Conservation (phyloP, 2,113 vertebrate species). For the Eptesicus fuscus region DNA sequence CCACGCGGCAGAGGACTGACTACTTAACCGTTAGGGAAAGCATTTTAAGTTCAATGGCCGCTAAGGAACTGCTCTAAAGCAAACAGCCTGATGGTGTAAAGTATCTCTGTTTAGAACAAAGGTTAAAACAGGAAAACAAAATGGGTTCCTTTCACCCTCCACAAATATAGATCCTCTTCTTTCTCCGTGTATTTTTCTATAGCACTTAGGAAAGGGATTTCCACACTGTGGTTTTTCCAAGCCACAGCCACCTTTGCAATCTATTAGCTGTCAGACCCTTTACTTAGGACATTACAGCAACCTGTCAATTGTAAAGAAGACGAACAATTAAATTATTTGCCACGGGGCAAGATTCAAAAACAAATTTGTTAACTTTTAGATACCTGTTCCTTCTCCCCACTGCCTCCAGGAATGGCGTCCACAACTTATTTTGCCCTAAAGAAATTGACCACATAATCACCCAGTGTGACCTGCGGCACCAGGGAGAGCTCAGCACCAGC, state of each 20-base stretch:
- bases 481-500: not conserved
- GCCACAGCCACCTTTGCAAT: not conserved
- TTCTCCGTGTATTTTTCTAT: not conserved
- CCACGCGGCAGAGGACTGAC: not conserved
- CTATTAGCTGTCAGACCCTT: not conserved
- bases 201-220: not conserved
- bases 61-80: not conserved
- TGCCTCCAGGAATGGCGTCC: not conserved
- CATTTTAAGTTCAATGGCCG: not conserved
- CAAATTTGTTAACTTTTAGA: not conserved
- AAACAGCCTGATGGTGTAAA: not conserved
- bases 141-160: not conserved
- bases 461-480: rapidly evolving
- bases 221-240: not conserved
- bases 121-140: not conserved
- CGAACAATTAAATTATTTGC: not conserved
- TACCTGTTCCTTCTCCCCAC: not conserved
- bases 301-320: not conserved
- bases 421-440: not conserved
- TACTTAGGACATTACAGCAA: not conserved
- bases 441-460: not conserved
- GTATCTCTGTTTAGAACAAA: not conserved
- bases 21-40: not conserved
- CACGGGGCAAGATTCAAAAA: not conserved
- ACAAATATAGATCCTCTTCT: not conserved